phyloP scores from a whole-genome alignment of 2,888 invertebrate genomes.

The Luperina testacea region DNA sequence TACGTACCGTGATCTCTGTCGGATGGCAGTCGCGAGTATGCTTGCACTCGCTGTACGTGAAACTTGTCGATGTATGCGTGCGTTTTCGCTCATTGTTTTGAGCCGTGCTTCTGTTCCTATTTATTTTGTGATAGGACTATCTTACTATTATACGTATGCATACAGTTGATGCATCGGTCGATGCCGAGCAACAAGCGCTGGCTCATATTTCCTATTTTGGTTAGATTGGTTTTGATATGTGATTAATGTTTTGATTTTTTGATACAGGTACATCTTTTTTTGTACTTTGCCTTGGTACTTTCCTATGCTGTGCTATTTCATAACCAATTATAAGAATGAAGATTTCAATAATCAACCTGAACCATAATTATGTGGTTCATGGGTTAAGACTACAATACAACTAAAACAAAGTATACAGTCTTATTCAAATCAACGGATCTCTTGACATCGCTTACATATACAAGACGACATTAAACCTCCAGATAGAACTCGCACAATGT shows the following conservation, averaged over 20 bases:
- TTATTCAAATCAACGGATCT: constrained; percentile 23
- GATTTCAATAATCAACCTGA: no score
- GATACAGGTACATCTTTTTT: background rate
- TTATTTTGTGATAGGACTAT: constrained; percentile 16
- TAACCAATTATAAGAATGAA: background rate
- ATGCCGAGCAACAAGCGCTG: constrained; percentile 37
- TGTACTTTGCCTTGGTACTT: background rate
- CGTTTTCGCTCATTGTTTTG: background rate
- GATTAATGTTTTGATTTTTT: background rate
- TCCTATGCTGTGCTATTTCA: background rate
- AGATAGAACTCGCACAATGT: constrained; percentile 59
- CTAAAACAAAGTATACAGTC: background rate
- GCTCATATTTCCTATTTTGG: constrained; percentile 23
- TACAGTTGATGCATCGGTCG: constrained; percentile 48
- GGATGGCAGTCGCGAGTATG: background rate
- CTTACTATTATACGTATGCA: constrained; percentile 9
- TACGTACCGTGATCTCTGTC: background rate
- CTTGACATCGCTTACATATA: constrained; percentile 42
- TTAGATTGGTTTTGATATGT: constrained; percentile 15
- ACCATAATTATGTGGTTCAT: no score
- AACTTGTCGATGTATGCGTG: background rate
- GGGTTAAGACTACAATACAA: background rate
- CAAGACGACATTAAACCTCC: constrained; percentile 42
- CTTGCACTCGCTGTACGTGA: background rate
- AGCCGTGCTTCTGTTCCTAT: constrained; percentile 5